These are phyloP conservation scores for Parapsyche elsis DNA, from an alignment of 1,140 invertebrate genomes.

Conservation along the genomic window DNA sequence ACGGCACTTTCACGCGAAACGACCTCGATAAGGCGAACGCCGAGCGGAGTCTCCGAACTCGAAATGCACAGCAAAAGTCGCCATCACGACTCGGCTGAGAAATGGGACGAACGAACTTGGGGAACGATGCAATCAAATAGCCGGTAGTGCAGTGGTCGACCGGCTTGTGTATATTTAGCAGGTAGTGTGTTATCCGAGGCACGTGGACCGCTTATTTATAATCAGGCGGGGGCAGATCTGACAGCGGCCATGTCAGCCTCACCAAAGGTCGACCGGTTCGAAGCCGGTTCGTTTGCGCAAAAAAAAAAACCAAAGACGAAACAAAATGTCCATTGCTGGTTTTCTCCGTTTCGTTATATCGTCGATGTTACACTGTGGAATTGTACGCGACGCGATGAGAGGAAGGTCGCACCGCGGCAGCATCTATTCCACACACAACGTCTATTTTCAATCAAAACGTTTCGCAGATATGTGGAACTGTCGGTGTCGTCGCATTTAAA, in stretches of 20 bases:
- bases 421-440: not conserved
- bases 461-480: not conserved
- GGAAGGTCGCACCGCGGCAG: not conserved
- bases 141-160: not conserved
- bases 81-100: no score
- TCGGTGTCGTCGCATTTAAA: not conserved
- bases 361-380: no score
- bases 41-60: no score
- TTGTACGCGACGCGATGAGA: not conserved
- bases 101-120: no score
- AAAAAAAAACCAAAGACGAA: not conserved
- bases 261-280: constrained; percentile 6
- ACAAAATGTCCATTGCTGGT: not conserved
- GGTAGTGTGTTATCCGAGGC: not conserved
- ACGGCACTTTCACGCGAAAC: no score
- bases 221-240: not conserved
- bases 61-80: no score
- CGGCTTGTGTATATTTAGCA: not conserved
- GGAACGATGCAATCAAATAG: no score
- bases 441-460: constrained; percentile 24
- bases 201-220: constrained; percentile 1
- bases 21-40: no score
- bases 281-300: not conserved
- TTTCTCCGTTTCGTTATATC: not conserved
- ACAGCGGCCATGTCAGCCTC: not conserved